A percentile compares a stretch with the other conserved stretches of the same genome.
These are phyloP conservation scores for Cassiopea xamachana DNA, from an alignment of 30 jellyfish, hydroid and myxozoan genomes.

Conservation along the genomic window DNA sequence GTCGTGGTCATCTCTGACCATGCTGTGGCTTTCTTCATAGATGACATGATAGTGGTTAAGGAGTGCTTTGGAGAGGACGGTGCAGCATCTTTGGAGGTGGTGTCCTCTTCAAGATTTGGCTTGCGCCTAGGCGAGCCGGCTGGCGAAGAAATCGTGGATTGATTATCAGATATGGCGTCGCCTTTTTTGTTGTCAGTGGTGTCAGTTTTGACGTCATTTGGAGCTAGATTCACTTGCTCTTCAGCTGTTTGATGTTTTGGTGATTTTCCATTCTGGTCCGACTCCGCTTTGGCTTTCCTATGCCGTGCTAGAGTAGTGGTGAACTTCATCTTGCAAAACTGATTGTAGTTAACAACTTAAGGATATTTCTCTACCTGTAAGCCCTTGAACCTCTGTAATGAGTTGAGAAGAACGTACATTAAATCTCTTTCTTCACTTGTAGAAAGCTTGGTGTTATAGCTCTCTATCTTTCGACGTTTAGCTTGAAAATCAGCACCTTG, in stretches of 20 bases:
- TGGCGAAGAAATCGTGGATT: not conserved
- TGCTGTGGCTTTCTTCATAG: slow-evolving; percentile 57
- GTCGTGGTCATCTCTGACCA: slow-evolving; percentile 66
- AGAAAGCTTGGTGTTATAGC: too few relatives aligned
- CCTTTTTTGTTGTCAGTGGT: not conserved
- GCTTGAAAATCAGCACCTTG: too few relatives aligned
- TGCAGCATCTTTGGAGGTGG: slow-evolving; percentile 18
- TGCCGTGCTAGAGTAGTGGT: not conserved
- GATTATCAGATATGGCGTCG: not conserved
- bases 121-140: not conserved
- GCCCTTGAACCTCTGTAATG: not conserved
- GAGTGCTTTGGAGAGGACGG: slow-evolving; percentile 42
- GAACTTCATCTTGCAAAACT: slow-evolving; percentile 14
- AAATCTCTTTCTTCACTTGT: too few relatives aligned
- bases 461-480: too few relatives aligned
- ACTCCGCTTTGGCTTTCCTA: slow-evolving; percentile 8
- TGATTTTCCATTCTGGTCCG: not conserved
- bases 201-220: not conserved
- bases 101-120: not conserved
- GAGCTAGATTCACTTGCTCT: not conserved
- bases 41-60: slow-evolving; percentile 26
- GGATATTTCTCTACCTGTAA: not conserved
- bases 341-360: not conserved
- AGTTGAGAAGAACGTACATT: too few relatives aligned
- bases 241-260: not conserved